Evolutionary conservation across 2,797 vertebrate genomes (phyloP).

Genomic region (Anguilla megastoma): DNA sequence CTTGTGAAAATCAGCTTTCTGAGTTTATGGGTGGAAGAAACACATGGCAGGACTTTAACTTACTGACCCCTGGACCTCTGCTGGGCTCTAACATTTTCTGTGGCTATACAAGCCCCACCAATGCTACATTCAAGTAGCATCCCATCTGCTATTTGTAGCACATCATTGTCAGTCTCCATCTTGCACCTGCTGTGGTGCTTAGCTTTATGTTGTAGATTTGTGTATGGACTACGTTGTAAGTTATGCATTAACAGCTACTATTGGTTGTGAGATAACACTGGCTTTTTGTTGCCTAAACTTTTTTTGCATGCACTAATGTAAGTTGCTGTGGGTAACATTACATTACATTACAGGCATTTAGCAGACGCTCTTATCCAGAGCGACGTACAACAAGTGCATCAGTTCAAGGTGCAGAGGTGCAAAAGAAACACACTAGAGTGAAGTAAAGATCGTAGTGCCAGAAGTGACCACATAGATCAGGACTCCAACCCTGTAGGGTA

Average conservation of each 20-base stretch:
- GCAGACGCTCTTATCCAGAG: too few species aligned
- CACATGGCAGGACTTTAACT: too few species aligned
- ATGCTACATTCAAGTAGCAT: background rate
- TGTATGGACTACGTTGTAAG: background rate
- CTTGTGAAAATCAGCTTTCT: too few species aligned
- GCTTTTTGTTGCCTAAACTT: background rate
- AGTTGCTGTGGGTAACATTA: background rate
- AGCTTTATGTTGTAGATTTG: background rate
- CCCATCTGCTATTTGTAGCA: background rate
- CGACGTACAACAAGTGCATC: too few species aligned
- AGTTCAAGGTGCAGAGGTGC: too few species aligned
- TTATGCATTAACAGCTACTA: background rate
- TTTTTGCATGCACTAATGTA: background rate
- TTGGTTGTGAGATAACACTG: background rate
- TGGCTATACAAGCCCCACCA: background rate
- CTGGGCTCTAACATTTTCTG: background rate
- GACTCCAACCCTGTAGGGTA: too few species aligned
- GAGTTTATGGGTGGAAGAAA: too few species aligned
- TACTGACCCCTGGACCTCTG: too few species aligned
- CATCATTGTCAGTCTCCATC: background rate
- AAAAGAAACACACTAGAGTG: too few species aligned
- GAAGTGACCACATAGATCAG: too few species aligned
- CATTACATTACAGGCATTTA: too few species aligned
- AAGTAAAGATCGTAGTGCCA: too few species aligned
- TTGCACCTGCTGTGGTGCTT: background rate